Evolutionary conservation across 2,113 vertebrate genomes (phyloP).

Genomic region (Melanotaenia duboulayi): DNA sequence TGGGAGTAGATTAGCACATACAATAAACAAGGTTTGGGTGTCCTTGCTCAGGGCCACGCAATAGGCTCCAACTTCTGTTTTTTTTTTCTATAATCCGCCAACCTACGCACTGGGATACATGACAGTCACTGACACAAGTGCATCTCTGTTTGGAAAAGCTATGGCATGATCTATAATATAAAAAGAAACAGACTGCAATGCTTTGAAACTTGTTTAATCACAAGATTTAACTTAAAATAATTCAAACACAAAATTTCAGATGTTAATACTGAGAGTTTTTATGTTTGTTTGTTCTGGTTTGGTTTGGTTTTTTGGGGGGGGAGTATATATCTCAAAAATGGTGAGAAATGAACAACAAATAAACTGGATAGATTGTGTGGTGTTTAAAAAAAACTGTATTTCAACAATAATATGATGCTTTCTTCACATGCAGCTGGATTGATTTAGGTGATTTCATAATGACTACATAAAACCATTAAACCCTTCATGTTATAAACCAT

Average conservation of each 20-base stretch:
- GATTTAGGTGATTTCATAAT: too few relatives aligned
- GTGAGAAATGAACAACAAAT: too few relatives aligned
- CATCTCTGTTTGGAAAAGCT: neutral
- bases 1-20: slow-evolving; percentile 29
- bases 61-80: neutral
- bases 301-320: too few relatives aligned
- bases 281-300: too few relatives aligned
- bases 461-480: too few relatives aligned
- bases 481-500: too few relatives aligned
- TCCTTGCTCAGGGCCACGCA: slow-evolving; percentile 41
- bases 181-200: neutral
- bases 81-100: neutral
- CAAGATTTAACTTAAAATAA: neutral
- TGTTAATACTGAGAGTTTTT: neutral
- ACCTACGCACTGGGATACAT: too few relatives aligned
- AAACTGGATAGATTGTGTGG: too few relatives aligned
- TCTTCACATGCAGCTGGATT: too few relatives aligned
- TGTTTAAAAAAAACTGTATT: too few relatives aligned
- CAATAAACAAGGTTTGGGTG: slow-evolving; percentile 29
- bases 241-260: neutral
- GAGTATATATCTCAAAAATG: neutral
- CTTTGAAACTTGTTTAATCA: neutral
- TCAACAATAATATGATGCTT: too few relatives aligned
- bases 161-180: too few relatives aligned
- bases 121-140: neutral